Evolutionary conservation across 1,140 invertebrate species (phyloP).

Genomic region (Drosophila subpulchrella): DNA sequence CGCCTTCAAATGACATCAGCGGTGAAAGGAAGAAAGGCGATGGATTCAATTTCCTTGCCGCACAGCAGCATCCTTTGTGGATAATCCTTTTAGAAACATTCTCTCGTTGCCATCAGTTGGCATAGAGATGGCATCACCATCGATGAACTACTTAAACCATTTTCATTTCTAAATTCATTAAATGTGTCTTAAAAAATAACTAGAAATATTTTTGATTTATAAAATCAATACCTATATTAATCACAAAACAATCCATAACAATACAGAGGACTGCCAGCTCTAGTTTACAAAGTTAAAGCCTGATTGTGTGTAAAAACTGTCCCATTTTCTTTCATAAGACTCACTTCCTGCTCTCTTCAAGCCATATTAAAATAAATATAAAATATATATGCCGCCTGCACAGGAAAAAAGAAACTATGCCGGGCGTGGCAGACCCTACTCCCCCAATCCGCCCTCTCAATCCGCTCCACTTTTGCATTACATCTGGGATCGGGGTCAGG

Average conservation of each 20-base stretch:
- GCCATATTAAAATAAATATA: constrained; percentile 46
- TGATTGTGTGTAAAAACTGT: background rate
- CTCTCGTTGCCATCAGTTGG: constrained; percentile 24
- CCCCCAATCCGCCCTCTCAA: constrained; percentile 7
- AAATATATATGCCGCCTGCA: constrained; percentile 55
- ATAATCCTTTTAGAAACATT: constrained; percentile 21
- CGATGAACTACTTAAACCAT: too few relatives aligned
- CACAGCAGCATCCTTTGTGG: constrained; percentile 28
- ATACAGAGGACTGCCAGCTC: background rate
- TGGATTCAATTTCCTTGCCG: constrained; percentile 14
- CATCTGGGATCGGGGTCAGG: constrained; percentile 38
- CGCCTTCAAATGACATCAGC: constrained; percentile 57
- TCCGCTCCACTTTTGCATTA: constrained; percentile 43
- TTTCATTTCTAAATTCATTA: too few relatives aligned
- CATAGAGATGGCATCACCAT: background rate
- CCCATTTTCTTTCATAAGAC: constrained; percentile 4
- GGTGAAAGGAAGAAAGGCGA: background rate
- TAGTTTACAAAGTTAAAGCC: background rate
- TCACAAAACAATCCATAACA: too few relatives aligned
- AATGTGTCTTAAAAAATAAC: too few relatives aligned
- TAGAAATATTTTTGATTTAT: too few relatives aligned
- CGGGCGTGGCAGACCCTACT: constrained; percentile 28
- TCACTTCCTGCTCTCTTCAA: constrained; percentile 5
- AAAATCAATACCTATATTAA: too few relatives aligned
- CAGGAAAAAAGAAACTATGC: constrained; percentile 31